Conservation (phyloP, 2,797 vertebrate species). For the Sebastiscus albofasciatus region DNA sequence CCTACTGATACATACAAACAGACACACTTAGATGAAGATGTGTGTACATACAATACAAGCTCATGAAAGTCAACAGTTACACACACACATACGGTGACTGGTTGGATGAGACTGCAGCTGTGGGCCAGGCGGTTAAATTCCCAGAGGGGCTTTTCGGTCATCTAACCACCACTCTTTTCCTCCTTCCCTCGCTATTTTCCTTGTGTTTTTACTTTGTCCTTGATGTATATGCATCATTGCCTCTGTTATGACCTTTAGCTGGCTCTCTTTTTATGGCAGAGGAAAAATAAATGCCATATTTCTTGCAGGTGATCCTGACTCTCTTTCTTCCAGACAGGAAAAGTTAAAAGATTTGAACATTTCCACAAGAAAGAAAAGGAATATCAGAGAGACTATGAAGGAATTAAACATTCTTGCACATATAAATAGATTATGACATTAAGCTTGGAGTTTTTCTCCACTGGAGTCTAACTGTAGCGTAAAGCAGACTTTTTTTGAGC, state of each 20-base stretch:
- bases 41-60: constrained; percentile 1
- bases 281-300: constrained; percentile 17
- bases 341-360: neutral
- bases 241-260: constrained; percentile 15
- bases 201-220: constrained; percentile 13
- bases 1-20: constrained; percentile 16
- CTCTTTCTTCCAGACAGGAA: neutral
- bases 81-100: neutral
- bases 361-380: neutral
- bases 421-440: neutral
- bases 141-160: constrained; percentile 27
- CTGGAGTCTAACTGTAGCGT: neutral
- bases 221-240: constrained; percentile 15
- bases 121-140: constrained; percentile 25
- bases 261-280: constrained; percentile 2
- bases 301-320: neutral
- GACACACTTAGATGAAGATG: constrained; percentile 16
- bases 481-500: neutral
- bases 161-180: constrained; percentile 15
- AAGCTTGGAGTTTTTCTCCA: neutral
- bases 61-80: constrained; percentile 24
- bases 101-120: constrained; percentile 37
- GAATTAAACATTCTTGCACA: neutral
- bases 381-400: neutral
- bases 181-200: neutral